Evolutionary conservation across 2,888 invertebrate species (phyloP), one percentile per base, ranked within the genome.

Genomic region (Tupiocoris notatus): DNA sequence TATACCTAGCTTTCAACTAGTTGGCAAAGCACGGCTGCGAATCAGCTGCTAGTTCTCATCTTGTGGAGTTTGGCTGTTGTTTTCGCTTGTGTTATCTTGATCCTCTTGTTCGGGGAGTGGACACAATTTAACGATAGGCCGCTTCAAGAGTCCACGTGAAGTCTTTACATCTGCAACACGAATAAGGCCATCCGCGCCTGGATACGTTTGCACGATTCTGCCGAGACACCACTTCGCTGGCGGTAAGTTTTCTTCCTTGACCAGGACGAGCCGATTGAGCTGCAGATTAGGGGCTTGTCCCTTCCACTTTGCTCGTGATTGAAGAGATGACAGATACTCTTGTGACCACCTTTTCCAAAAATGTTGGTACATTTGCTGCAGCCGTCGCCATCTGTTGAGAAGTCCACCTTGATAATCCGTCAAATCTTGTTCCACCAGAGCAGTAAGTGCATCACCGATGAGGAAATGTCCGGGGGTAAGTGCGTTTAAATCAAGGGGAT

Each of bases 381-480:
- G 9, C 16, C 17, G 6, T 1, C 7, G 9, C 66, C 66, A 66
- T 18, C 66, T 6, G 1, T 23, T 12, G 2, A 66, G 17, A 2
- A 17, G 6, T 12, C 1, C n/a, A n/a, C 1, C 3, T 18, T 20
- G 24, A 9, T 12, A 58, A 17, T 56, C 9, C 20, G 21, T 57
- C 12, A 70, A n/a, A 58, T 70, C 70, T 6, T 18, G 70, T 21
- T 75, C 56, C 9, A 39, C 24, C 1, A 57, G 3, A 6, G 65
- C 65, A 2, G 20, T 21, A 12, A 75, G n/a, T 1, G 24, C 57
- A 23, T 56, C 57, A 58, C 59, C 59, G 24, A 24, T 67, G 3
- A 67, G 22, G 18, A 75, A 75, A 57, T 75, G 75, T n/a, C 66
- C 39, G 24, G 68, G 68, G 61, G 76, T 76, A 3, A 76, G 21